Evolutionary conservation across 2,113 vertebrate genomes (phyloP).

Genomic region (Amphiprion percula): DNA sequence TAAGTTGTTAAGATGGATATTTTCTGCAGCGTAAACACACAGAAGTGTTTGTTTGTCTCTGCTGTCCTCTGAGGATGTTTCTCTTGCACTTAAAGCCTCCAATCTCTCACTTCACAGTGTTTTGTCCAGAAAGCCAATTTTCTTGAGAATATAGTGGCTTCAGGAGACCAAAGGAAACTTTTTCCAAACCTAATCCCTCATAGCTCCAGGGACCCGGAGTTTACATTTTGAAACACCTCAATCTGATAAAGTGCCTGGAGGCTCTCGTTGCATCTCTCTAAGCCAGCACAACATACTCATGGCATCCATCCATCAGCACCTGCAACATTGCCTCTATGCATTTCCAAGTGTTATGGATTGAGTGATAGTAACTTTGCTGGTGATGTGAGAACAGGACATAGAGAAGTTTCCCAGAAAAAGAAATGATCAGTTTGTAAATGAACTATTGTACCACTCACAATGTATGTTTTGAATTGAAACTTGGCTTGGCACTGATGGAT

Average conservation of each 20-base stretch:
- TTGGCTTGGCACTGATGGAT: no score
- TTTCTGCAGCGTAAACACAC: conserved; percentile 10
- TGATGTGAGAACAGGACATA: not conserved
- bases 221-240: conserved; percentile 55
- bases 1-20: not conserved
- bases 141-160: conserved; percentile 39
- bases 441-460: not conserved
- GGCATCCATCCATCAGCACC: conserved; percentile 1
- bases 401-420: not conserved
- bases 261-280: conserved; percentile 27
- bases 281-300: conserved; percentile 28
- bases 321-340: conserved; percentile 10
- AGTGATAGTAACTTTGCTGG: not conserved
- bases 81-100: not conserved
- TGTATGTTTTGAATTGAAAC: not conserved
- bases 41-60: conserved; percentile 20
- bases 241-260: conserved; percentile 52
- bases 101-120: conserved; percentile 46
- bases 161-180: conserved; percentile 45
- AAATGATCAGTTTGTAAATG: not conserved
- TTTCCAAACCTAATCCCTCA: conserved; percentile 60
- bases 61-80: conserved; percentile 22
- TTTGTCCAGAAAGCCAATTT: conserved; percentile 57
- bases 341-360: conserved; percentile 13
- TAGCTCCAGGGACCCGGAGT: conserved; percentile 40